Evolutionary conservation across 2,113 vertebrate genomes (phyloP), one percentile per base, ranked within the genome.

Genomic region (Empidonax alnorum): DNA sequence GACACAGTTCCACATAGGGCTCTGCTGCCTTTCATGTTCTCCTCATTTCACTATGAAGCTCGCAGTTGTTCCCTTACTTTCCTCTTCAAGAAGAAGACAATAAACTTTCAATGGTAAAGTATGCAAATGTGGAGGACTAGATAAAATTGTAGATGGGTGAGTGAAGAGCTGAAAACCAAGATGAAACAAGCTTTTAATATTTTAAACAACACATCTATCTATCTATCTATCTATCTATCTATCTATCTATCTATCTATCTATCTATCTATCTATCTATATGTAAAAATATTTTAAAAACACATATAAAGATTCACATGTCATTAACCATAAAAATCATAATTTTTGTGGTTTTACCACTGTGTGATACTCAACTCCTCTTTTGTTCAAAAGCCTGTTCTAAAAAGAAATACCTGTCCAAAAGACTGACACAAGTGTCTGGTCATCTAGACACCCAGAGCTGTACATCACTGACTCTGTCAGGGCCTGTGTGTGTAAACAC

Each of bases 1-100:
- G 18, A 59, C 7, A 65, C 0, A 3, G 28, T 14, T 41, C 22
- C 74, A 22, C 28, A 16, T 0, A 62, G 8, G 4, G 4, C 3
- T 71, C 58, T 82, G 15, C 20, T 87, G 21, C 41, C 14, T 58
- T 42, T 39, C 5, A 14, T 3, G 1, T 9, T 76, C 12, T 33
- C 20, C 23, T 81, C 16, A 39, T 14, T 39, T 41, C 12, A n/a
- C 7, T 17, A 41, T 16, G 37, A 76, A 59, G 11, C 21, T 68
- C 35, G 8, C 5, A 42, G 6, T 35, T 66, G 41, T 4, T 33
- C 6, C 21, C 25, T 73, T 41, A 49, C 5, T 33, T 7, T 72
- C 27, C 37, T 68, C 19, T 77, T 72, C 12, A 49, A 28, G 12
- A 65, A 55, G 15, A 56, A 76, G n/a, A 14, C 13, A 56, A 90